phyloP scores from a whole-genome alignment of 1,140 invertebrate genomes.

The Euwallacea similis region DNA sequence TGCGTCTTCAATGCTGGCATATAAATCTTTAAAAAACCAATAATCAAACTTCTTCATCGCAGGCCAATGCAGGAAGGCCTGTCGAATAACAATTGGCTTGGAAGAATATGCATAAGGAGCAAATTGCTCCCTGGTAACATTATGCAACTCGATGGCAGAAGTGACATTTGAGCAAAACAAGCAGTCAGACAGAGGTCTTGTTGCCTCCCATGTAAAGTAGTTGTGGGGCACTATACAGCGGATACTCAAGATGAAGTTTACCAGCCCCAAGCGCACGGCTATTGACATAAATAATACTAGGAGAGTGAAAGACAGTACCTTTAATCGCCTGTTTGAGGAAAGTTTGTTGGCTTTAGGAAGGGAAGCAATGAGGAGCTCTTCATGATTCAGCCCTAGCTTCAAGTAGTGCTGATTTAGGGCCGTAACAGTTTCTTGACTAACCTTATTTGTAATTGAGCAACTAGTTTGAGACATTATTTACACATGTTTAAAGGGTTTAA shows the following conservation, averaged over 20 bases:
- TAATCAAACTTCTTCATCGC: constrained; percentile 72
- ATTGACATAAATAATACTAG: constrained; percentile 16
- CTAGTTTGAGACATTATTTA: constrained; percentile 14
- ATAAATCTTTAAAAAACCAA: constrained; percentile 76
- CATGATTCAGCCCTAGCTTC: background rate
- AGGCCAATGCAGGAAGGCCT: constrained; percentile 75
- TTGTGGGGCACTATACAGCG: constrained; percentile 80
- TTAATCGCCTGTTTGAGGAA: background rate
- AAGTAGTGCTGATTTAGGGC: background rate
- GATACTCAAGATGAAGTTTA: constrained; percentile 52
- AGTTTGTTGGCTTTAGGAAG: background rate
- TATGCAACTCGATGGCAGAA: constrained; percentile 63
- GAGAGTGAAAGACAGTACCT: constrained; percentile 5
- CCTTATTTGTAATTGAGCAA: constrained; percentile 18
- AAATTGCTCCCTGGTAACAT: constrained; percentile 70
- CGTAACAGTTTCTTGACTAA: background rate
- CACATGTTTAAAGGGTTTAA: background rate
- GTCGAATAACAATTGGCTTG: constrained; percentile 78
- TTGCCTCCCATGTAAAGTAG: constrained; percentile 82
- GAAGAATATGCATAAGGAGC: constrained; percentile 74
- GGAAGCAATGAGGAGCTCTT: constrained; percentile 2
- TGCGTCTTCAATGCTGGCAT: constrained; percentile 66
- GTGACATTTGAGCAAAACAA: constrained; percentile 64
- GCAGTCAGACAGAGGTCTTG: constrained; percentile 80
- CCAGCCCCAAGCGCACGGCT: constrained; percentile 4